phyloP scores from a whole-genome alignment of 2,113 vertebrate genomes.

The Spermophilus dauricus region DNA sequence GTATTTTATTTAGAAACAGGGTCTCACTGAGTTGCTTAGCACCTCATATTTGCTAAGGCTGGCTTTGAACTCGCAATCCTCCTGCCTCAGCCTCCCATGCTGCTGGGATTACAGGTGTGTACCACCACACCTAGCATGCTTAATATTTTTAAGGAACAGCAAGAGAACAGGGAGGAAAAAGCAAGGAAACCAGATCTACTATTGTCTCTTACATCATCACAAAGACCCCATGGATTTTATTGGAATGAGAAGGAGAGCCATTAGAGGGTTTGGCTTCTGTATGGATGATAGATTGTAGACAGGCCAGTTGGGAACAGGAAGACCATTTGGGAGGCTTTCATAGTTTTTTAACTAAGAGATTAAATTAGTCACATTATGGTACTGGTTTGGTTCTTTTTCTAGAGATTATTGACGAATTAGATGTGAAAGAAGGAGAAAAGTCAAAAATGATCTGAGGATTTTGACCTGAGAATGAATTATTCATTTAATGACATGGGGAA shows the following conservation, averaged over 20 bases:
- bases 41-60: too few species aligned
- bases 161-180: neutral
- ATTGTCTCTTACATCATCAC: neutral
- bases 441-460: neutral
- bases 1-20: too few species aligned
- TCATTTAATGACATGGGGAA: neutral
- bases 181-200: neutral
- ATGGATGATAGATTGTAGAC: neutral
- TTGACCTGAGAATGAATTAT: neutral
- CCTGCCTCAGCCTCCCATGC: too few species aligned
- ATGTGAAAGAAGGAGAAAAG: neutral
- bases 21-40: too few species aligned
- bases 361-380: neutral
- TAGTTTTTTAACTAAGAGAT: neutral
- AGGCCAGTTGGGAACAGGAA: neutral
- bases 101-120: too few species aligned
- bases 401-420: neutral
- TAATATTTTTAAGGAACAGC: neutral
- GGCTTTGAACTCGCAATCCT: too few species aligned
- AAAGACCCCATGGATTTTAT: neutral
- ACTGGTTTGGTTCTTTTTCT: neutral
- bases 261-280: neutral
- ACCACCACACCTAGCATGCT: too few species aligned
- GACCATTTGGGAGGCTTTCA: neutral
- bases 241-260: neutral